Conservation (phyloP, 2,113 vertebrate species). For the Ranitomeya imitator region DNA sequence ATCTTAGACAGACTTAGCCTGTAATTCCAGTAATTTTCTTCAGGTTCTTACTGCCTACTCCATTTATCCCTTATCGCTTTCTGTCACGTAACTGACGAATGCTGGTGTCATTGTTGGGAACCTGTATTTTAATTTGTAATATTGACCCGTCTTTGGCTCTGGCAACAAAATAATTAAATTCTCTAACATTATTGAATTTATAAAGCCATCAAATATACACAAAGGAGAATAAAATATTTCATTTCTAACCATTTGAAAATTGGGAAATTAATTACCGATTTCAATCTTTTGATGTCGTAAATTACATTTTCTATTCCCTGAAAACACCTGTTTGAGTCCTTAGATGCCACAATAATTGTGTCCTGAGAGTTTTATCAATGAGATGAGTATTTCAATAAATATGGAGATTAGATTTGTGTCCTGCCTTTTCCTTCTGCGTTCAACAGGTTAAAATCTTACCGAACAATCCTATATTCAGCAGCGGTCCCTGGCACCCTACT, state of each 20-base stretch:
- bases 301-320: constrained; percentile 41
- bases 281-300: constrained; percentile 25
- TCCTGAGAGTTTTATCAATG: constrained; percentile 30
- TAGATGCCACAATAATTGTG: constrained; percentile 26
- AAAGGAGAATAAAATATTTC: constrained; percentile 25
- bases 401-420: constrained; percentile 32
- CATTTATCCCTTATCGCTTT: neutral
- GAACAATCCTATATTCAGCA: constrained; percentile 12
- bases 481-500: constrained; percentile 11
- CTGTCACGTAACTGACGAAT: constrained; percentile 12
- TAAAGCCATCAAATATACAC: constrained; percentile 31
- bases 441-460: constrained; percentile 43
- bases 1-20: constrained; percentile 2
- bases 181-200: constrained; percentile 15
- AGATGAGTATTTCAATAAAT: constrained; percentile 47
- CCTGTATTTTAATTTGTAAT: constrained; percentile 36
- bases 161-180: constrained; percentile 45
- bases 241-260: constrained; percentile 19
- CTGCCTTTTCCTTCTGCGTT: constrained; percentile 7
- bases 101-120: neutral
- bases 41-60: neutral
- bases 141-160: constrained; percentile 32
- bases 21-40: neutral
- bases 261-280: constrained; percentile 42
- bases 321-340: constrained; percentile 35